phyloP scores from a whole-genome alignment of 2,113 vertebrate genomes.

The Pangasianodon hypophthalmus region DNA sequence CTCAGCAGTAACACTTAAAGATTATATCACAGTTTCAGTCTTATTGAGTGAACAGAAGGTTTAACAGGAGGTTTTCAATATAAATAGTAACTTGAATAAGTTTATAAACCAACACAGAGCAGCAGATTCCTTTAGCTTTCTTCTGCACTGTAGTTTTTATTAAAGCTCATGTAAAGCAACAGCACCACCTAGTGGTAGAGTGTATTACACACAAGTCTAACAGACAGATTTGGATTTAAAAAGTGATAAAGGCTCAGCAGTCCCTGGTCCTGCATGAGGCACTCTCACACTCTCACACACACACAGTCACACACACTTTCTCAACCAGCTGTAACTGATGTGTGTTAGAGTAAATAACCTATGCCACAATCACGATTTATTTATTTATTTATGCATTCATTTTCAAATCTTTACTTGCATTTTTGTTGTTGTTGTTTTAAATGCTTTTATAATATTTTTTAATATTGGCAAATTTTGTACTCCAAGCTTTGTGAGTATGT shows the following conservation, averaged over 20 bases:
- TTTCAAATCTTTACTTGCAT: neutral
- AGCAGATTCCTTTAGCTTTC: neutral
- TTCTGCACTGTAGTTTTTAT: neutral
- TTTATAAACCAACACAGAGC: neutral
- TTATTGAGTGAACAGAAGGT: neutral
- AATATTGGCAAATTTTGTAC: no score
- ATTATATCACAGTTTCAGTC: neutral
- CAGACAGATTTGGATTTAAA: neutral
- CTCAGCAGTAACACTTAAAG: neutral
- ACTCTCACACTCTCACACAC: no score
- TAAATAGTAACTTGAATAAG: neutral
- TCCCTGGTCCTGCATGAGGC: neutral
- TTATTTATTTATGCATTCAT: neutral
- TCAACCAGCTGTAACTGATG: neutral
- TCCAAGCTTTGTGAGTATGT: no score
- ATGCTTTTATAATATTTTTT: no score
- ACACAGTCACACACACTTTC: neutral
- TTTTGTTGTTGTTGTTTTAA: no score
- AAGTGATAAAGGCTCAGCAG: neutral
- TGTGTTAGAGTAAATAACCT: neutral
- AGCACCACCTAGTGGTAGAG: constrained; percentile 19
- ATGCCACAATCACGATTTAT: neutral
- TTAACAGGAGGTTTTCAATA: neutral
- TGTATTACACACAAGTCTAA: neutral
- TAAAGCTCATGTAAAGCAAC: neutral